phyloP scores from a whole-genome alignment of 1,140 invertebrate genomes.

The Achatina immaculata region DNA sequence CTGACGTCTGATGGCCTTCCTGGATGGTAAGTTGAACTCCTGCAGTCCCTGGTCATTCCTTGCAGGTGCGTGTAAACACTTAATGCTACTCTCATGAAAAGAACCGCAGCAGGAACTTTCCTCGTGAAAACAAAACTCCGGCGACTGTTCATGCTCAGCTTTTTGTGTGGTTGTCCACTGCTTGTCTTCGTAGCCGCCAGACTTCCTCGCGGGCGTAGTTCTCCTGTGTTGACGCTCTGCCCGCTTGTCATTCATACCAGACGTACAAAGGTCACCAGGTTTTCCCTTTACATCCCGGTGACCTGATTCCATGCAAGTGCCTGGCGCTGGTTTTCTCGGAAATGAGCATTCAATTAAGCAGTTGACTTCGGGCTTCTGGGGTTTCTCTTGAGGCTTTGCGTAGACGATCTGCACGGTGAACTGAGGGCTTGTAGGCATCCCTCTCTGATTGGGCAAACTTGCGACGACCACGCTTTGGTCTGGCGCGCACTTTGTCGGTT shows the following conservation, averaged over 20 bases:
- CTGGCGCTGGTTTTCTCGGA: background rate
- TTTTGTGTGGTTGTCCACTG: too few relatives aligned
- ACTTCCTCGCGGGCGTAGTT: background rate
- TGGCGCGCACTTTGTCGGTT: background rate
- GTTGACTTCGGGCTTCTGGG: background rate
- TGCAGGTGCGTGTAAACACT: background rate
- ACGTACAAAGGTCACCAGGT: background rate
- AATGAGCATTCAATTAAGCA: background rate
- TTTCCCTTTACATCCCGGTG: background rate
- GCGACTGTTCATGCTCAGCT: too few relatives aligned
- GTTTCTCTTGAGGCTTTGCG: background rate
- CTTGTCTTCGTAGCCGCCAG: too few relatives aligned
- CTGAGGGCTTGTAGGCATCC: background rate
- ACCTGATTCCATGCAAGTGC: background rate
- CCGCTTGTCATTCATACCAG: background rate
- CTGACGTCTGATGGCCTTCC: background rate
- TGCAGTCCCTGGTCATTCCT: background rate
- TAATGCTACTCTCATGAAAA: background rate
- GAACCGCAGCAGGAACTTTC: background rate
- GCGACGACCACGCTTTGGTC: too few relatives aligned
- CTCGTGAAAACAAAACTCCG: too few relatives aligned
- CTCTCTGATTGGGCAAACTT: background rate
- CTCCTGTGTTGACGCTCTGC: background rate
- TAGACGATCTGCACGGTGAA: background rate
- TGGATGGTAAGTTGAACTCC: background rate